Conservation (phyloP, 2,113 vertebrate species). For the Osmerus mordax region DNA sequence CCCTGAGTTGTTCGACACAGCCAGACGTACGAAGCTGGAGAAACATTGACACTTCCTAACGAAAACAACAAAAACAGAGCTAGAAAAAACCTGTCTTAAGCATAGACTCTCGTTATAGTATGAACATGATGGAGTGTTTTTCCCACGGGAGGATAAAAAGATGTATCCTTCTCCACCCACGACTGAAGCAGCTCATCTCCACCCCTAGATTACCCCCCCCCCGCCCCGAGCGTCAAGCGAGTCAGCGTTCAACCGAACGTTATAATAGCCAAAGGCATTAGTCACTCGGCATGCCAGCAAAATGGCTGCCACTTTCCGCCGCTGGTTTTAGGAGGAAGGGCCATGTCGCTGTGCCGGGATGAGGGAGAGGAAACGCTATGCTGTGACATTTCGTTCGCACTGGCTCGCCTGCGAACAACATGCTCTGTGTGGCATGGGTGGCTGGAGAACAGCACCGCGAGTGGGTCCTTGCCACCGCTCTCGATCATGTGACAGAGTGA, state of each 20-base stretch:
- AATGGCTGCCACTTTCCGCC: slow-evolving; percentile 34
- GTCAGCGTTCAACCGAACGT: slow-evolving; percentile 18
- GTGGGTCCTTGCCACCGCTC: not conserved
- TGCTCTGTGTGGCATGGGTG: not conserved
- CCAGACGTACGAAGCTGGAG: too few species aligned
- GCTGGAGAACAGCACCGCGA: not conserved
- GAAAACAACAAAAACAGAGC: too few species aligned
- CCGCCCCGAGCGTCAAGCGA: not conserved
- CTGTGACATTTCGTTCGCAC: not conserved
- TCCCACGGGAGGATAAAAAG: not conserved
- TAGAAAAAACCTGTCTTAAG: too few species aligned
- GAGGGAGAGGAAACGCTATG: not conserved
- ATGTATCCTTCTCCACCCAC: not conserved
- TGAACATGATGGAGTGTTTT: not conserved
- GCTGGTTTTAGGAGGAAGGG: not conserved
- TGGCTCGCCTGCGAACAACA: not conserved
- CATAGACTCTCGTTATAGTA: not conserved
- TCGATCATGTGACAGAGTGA: not conserved
- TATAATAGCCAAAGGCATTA: slow-evolving; percentile 29
- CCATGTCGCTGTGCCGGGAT: not conserved
- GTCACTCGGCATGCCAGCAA: slow-evolving; percentile 42
- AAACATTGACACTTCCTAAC: too few species aligned
- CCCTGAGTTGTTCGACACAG: too few species aligned
- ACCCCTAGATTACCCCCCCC: not conserved
- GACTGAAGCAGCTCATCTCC: not conserved